Conservation (phyloP, 2,113 vertebrate species). For the Trachemys scripta region DNA sequence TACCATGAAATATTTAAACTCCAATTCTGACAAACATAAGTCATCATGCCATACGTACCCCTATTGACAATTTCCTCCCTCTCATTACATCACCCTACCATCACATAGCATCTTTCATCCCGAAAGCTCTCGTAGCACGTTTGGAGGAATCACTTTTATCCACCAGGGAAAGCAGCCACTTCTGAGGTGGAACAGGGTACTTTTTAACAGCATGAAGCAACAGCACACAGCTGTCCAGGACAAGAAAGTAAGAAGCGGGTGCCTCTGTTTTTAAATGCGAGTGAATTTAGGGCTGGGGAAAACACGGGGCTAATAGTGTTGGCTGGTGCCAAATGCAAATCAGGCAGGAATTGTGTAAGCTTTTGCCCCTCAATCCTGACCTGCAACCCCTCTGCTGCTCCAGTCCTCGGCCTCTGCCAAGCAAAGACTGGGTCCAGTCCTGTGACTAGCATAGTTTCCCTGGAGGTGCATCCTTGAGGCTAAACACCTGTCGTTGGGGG, state of each 20-base stretch:
- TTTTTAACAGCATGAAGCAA: not conserved
- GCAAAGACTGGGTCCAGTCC: not conserved
- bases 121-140: not conserved
- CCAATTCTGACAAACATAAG: not conserved
- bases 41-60: not conserved
- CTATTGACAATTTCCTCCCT: not conserved
- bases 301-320: not conserved
- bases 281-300: not conserved
- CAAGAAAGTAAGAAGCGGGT: not conserved
- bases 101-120: not conserved
- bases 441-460: not conserved
- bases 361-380: not conserved
- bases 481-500: not conserved
- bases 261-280: not conserved
- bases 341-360: not conserved
- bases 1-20: not conserved
- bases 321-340: not conserved
- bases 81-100: not conserved
- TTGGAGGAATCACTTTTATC: not conserved
- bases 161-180: not conserved
- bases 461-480: not conserved
- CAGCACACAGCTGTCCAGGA: not conserved
- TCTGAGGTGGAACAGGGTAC: not conserved
- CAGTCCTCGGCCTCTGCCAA: not conserved
- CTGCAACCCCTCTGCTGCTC: not conserved